These are phyloP conservation scores for Drosophila varians DNA, from an alignment of 1,140 invertebrate species.

Conservation along the genomic window DNA sequence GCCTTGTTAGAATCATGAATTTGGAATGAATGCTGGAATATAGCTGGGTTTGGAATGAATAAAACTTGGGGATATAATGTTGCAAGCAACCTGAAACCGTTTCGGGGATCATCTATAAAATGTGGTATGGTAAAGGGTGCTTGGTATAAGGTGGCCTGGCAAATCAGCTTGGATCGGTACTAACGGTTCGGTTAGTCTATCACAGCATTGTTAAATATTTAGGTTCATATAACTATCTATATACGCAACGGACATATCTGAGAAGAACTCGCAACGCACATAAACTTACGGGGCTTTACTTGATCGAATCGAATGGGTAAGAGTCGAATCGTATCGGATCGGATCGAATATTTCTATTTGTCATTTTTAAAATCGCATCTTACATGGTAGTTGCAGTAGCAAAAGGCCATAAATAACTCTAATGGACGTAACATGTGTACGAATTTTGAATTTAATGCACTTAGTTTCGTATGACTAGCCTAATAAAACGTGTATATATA, in stretches of 20 bases:
- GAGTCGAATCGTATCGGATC: slow-evolving; percentile 20
- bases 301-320: slow-evolving; percentile 31
- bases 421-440: slow-evolving; percentile 73
- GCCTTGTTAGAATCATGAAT: slow-evolving; percentile 37
- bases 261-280: slow-evolving; percentile 64
- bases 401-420: slow-evolving; percentile 54
- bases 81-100: slow-evolving; percentile 43
- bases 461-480: slow-evolving; percentile 64
- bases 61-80: slow-evolving; percentile 3
- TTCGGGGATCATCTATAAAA: slow-evolving; percentile 16
- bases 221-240: slow-evolving; percentile 40
- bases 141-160: slow-evolving; percentile 26
- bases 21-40: slow-evolving; percentile 21
- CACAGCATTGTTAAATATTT: slow-evolving; percentile 76
- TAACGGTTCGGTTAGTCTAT: slow-evolving; percentile 70
- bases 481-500: slow-evolving; percentile 79
- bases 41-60: neutral
- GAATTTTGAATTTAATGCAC: slow-evolving; percentile 75
- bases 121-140: slow-evolving; percentile 25
- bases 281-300: slow-evolving; percentile 60
- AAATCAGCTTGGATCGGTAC: slow-evolving; percentile 39
- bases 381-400: slow-evolving; percentile 33
- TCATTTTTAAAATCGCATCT: slow-evolving; percentile 48
- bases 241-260: slow-evolving; percentile 62
- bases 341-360: slow-evolving; percentile 26